These are phyloP conservation scores for Leptinotarsa haldemani DNA, from an alignment of 2,888 invertebrate species.

Conservation along the genomic window DNA sequence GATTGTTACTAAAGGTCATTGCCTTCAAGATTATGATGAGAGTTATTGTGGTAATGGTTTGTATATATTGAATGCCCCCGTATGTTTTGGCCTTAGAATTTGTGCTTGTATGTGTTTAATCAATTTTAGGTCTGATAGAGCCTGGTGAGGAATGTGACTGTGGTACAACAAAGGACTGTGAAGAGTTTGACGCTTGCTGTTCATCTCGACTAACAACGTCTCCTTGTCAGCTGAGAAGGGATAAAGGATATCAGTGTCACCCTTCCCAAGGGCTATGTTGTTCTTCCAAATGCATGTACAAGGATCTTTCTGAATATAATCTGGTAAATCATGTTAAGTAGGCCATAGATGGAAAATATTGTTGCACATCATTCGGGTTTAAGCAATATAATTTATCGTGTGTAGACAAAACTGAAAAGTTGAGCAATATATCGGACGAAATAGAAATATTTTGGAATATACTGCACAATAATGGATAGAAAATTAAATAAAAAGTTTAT, in stretches of 20 bases:
- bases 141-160: constrained; percentile 79
- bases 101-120: background rate
- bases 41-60: constrained; percentile 70
- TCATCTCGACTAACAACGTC: constrained; percentile 66
- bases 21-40: constrained; percentile 64
- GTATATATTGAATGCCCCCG: background rate
- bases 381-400: too few species aligned
- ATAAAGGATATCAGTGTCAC: constrained; percentile 64
- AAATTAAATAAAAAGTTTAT: too few species aligned
- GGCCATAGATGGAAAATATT: too few species aligned
- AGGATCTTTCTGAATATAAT: constrained; percentile 33
- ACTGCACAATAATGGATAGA: too few species aligned
- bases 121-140: constrained; percentile 71
- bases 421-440: too few species aligned
- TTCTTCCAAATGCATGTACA: constrained; percentile 63
- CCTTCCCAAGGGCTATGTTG: constrained; percentile 71
- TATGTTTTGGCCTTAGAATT: background rate
- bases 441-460: too few species aligned
- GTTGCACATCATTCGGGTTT: too few species aligned
- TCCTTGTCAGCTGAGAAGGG: constrained; percentile 67
- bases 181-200: constrained; percentile 67
- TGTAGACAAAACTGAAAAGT: too few species aligned
- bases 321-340: constrained; percentile 34
- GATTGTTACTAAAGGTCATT: constrained; percentile 68
- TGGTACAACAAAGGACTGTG: constrained; percentile 70